Base-by-base conservation (phyloP, 2,888 invertebrate genomes). In the Neoascia interrupta region DNA sequence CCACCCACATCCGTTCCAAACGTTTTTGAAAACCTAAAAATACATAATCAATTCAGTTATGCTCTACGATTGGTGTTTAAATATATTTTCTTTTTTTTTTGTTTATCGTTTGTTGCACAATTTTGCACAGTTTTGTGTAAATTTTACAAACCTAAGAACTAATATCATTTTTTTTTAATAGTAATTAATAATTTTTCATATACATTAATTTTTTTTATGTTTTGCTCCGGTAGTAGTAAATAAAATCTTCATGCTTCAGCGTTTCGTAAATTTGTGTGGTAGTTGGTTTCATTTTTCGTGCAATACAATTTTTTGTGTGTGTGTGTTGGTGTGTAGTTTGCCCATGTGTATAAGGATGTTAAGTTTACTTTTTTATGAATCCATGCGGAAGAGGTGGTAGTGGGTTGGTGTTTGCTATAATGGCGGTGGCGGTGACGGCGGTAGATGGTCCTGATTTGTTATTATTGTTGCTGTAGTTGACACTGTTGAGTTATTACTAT, bases 401-500 rank as follows among this genome's bases (percentile, higher is more conserved):
- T 34, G 49, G 34, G 8, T 49, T 47, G 28, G 36, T 68, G 16
- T 53, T 45, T 70, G 28, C 5, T 26, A 45, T 68, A 18, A 61
- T 61, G 60, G 43, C 43, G 69, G 60, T 51, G 68, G 68, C 41
- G 69, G 43, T 60, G 60, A 61, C 43, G 54, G 61, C 68, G 43
- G 61, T 68, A 31, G 51, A 72, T 66, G 64, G 73, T 54, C 79
- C 54, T 54, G 49, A 49, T n/a, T n/a, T n/a, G n/a, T n/a, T n/a
- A 58, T 56, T 49, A 31, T 53, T 36, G 60, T 64, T 66, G 49
- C 61, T 53, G 43, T 69, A 69, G 69, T 41, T 51, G 60, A 69
- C 64, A 72, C 34, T 28, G 37, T 72, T 54, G 28, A 58, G 64
- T 75, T 49, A 81, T 81, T 82, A 82, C 84, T 87, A 89, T 85